Conservation (phyloP, 2,888 invertebrate genomes). For the Drosophila diplacantha region DNA sequence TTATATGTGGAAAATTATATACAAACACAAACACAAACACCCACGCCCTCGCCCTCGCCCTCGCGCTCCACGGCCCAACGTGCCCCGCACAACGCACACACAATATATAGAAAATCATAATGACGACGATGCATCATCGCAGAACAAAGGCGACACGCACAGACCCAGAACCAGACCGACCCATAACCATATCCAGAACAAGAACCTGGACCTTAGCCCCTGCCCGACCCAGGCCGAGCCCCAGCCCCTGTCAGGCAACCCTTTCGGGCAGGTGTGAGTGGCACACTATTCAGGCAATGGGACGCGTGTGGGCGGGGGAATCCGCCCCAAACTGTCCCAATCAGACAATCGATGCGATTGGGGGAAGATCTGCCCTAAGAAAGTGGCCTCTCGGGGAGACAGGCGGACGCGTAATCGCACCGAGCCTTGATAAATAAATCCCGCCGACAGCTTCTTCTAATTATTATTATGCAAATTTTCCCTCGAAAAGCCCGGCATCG, state of each 20-base stretch:
- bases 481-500: conserved; percentile 29
- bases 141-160: conserved; percentile 71
- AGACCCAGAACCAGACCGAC: conserved; percentile 45
- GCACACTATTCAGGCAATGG: conserved; percentile 37
- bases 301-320: neutral
- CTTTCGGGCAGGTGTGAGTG: conserved; percentile 31
- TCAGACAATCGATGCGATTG: conserved; percentile 60
- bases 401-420: neutral
- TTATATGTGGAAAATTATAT: conserved; percentile 71
- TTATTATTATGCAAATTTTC: conserved; percentile 56
- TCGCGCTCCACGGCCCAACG: conserved; percentile 3
- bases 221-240: too few species aligned
- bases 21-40: conserved; percentile 59
- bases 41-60: conserved; percentile 25
- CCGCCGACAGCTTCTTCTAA: conserved; percentile 45
- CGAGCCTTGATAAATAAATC: neutral
- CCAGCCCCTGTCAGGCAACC: conserved; percentile 10
- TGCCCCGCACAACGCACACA: conserved; percentile 9
- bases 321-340: conserved; percentile 31
- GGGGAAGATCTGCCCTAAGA: neutral
- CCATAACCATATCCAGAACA: conserved; percentile 19
- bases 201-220: conserved; percentile 21
- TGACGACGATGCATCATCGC: conserved; percentile 71
- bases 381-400: neutral
- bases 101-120: conserved; percentile 67